A percentile compares a stretch with the other conserved stretches of the same genome.
Evolutionary conservation across 2,797 vertebrate genomes (phyloP).

Genomic region (Neosalanx taihuensis): DNA sequence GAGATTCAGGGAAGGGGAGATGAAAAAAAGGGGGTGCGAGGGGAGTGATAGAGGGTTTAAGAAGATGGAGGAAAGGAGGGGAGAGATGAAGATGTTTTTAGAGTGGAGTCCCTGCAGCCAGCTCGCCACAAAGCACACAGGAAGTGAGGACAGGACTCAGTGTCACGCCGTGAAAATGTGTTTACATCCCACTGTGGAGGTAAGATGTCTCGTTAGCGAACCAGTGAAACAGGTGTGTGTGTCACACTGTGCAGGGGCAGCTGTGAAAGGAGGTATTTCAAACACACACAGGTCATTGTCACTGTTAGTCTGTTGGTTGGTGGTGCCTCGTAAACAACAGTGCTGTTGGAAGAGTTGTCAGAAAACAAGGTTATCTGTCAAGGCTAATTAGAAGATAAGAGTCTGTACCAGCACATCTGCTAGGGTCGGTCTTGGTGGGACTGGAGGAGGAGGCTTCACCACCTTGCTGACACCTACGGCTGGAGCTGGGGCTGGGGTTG

Average conservation of each 20-base stretch:
- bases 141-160: constrained; percentile 13
- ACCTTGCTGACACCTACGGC: constrained; percentile 36
- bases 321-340: constrained; percentile 29
- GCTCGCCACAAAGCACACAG: too few species aligned
- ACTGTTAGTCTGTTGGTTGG: constrained; percentile 39
- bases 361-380: constrained; percentile 11
- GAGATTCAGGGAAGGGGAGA: constrained; percentile 24
- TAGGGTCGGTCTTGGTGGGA: constrained; percentile 71
- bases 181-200: constrained; percentile 47
- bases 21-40: constrained; percentile 6
- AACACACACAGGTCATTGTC: constrained; percentile 16
- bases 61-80: not conserved
- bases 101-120: not conserved
- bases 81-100: constrained; percentile 21
- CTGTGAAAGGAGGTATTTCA: not conserved
- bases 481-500: constrained; percentile 60
- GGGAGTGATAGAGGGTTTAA: constrained; percentile 13
- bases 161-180: constrained; percentile 29
- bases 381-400: constrained; percentile 25
- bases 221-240: constrained; percentile 23
- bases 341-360: constrained; percentile 1
- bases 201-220: constrained; percentile 59
- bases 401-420: constrained; percentile 70
- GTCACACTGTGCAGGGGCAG: not conserved
- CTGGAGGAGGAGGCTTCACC: constrained; percentile 46